phyloP scores from a whole-genome alignment of 2,888 invertebrate species.

The Tridacna gigas region DNA sequence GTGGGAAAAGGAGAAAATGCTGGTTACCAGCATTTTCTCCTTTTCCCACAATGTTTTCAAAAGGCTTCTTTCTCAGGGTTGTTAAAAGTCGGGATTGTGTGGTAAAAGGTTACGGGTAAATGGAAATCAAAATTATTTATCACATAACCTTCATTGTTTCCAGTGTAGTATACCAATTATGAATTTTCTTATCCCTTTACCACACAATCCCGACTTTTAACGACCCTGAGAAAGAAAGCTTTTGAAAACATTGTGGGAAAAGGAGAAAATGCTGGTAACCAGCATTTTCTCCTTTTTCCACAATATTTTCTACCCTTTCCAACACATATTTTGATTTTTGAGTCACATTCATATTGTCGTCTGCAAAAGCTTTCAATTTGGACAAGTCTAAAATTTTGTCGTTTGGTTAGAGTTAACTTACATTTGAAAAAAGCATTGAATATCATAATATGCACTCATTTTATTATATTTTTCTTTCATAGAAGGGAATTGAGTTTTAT shows the following conservation, averaged over 20 bases:
- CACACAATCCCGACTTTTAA: not conserved
- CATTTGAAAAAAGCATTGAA: too few relatives aligned
- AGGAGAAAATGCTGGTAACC: not conserved
- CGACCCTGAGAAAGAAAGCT: not conserved
- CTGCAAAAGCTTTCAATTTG: too few relatives aligned
- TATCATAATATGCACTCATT: too few relatives aligned
- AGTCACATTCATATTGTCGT: too few relatives aligned
- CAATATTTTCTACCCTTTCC: too few relatives aligned
- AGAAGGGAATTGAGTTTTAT: too few relatives aligned
- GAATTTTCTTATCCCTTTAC: not conserved
- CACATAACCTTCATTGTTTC: not conserved
- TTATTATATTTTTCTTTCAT: too few relatives aligned
- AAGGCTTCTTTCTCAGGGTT: not conserved
- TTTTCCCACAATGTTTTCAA: not conserved
- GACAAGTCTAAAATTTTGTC: too few relatives aligned
- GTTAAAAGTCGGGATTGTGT: not conserved
- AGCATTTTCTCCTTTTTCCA: not conserved
- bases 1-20: conserved; percentile 2
- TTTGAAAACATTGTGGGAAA: not conserved
- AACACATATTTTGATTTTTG: too few relatives aligned
- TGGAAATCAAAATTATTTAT: not conserved
- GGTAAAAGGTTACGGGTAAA: not conserved
- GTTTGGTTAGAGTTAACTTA: too few relatives aligned
- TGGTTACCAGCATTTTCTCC: not conserved
- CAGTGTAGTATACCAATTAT: not conserved